Evolutionary conservation across 2,113 vertebrate genomes (phyloP).

Genomic region (Pachypanchax playfairii): DNA sequence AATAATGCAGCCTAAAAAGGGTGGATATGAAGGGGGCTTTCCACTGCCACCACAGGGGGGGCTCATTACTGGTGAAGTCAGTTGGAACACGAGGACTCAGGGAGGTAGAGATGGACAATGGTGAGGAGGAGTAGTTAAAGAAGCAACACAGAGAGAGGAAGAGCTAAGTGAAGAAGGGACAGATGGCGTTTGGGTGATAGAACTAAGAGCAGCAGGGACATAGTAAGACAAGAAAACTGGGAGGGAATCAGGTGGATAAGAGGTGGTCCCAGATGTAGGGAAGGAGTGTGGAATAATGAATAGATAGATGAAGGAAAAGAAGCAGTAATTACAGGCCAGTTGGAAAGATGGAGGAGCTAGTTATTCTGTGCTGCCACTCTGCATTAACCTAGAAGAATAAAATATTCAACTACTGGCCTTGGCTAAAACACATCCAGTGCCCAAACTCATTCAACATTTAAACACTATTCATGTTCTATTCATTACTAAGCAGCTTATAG

Average conservation of each 20-base stretch:
- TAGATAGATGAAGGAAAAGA: conserved; percentile 40
- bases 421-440: conserved; percentile 63
- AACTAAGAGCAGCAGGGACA: background rate
- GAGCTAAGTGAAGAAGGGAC: conserved; percentile 11
- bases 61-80: conserved; percentile 49
- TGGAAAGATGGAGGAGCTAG: conserved; percentile 40
- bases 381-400: conserved; percentile 69
- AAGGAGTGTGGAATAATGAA: conserved; percentile 23
- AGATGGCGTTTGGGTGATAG: conserved; percentile 29
- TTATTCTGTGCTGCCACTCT: conserved; percentile 54
- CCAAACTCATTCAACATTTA: conserved; percentile 74
- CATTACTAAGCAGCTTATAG: conserved; percentile 37
- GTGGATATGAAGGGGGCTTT: conserved; percentile 25
- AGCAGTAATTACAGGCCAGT: conserved; percentile 56
- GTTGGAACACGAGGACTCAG: conserved; percentile 11
- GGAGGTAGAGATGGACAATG: conserved; percentile 34
- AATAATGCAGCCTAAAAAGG: conserved; percentile 19
- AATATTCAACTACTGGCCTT: conserved; percentile 67
- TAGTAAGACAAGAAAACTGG: background rate
- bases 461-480: conserved; percentile 73
- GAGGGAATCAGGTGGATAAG: conserved; percentile 44
- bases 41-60: conserved; percentile 18
- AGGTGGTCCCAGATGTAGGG: conserved; percentile 27
- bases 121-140: conserved; percentile 6
- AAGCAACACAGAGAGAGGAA: background rate